Conservation (phyloP, 2,797 vertebrate species). For the Sebastes umbrosus region DNA sequence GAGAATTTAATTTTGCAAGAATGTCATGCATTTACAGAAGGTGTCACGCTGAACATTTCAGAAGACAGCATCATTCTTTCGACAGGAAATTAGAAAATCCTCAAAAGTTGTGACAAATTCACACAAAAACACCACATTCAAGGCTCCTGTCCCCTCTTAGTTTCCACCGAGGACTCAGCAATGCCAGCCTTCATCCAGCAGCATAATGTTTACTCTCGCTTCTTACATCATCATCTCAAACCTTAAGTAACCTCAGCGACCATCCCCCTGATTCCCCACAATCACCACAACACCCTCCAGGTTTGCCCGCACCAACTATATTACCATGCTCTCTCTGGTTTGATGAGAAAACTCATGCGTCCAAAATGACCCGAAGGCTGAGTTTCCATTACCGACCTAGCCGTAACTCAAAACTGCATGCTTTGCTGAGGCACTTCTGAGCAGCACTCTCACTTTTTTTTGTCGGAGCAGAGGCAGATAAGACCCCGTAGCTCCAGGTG, state of each 20-base stretch:
- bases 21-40: slow-evolving; percentile 17
- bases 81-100: slow-evolving; percentile 53
- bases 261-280: slow-evolving; percentile 30
- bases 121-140: slow-evolving; percentile 34
- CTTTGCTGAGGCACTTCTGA: slow-evolving; percentile 56
- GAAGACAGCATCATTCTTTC: slow-evolving; percentile 25
- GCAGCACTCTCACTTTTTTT: slow-evolving; percentile 34
- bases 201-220: slow-evolving; percentile 30
- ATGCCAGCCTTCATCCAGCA: slow-evolving; percentile 5
- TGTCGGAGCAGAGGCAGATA: slow-evolving; percentile 61
- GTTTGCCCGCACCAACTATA: slow-evolving; percentile 46
- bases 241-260: slow-evolving; percentile 43
- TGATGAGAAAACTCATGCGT: slow-evolving; percentile 69
- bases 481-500: slow-evolving; percentile 62
- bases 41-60: slow-evolving; percentile 15
- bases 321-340: slow-evolving; percentile 57
- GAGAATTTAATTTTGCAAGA: slow-evolving; percentile 39
- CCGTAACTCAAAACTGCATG: slow-evolving; percentile 55
- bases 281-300: slow-evolving; percentile 49
- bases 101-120: slow-evolving; percentile 6
- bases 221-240: slow-evolving; percentile 50
- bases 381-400: slow-evolving; percentile 65
- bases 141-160: neutral
- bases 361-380: slow-evolving; percentile 61
- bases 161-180: slow-evolving; percentile 14